Base-by-base conservation (phyloP, 2,113 vertebrate genomes). In the Bujurquina vittata region DNA sequence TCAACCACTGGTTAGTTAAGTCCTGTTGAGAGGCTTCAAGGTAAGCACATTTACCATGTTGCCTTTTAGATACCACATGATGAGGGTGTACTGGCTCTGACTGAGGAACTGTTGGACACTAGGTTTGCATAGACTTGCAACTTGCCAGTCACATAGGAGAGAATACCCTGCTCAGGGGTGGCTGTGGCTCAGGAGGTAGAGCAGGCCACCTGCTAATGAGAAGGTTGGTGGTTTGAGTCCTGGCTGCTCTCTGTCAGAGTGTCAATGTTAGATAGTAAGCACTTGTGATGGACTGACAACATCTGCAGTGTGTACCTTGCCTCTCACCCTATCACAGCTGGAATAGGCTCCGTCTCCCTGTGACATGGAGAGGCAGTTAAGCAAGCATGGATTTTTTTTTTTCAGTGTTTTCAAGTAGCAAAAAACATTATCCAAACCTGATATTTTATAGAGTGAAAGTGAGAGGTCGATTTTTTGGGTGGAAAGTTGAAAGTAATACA, bases 401-500 rank as follows among this genome's bases (percentile, higher is more conserved):
- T 49, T 49, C 46, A 49, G 15, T 49, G 15, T 49, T 49, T 49
- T 17, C 46, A 15, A 49, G 0, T 23, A 43, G 7, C 61, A 63
- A 63, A 63, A 63, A 35, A 40, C n/a, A 63, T 63, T 15, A 40
- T 0, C 61, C 10, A 63, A 63, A 22, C 59, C 5, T 1, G 1
- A 26, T 8, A 46, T 65, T 46, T n/a, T 26, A 46, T 46, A 46
- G 37, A 67, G 52, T 55, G 9, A 20, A 18, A 55, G 52, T 9
- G 18, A 55, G 37, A 23, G 0, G 1, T 43, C 23, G 11, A 43
- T 40, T 46, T 54, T n/a, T 43, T 4, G 6, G 46, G 7, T n/a
- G 37, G 37, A 22, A 0, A 46, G 62, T 65, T 75, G 74, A 62
- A 80, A 0, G 20, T 22, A 7, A 20, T 73, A 37, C n/a, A 29